Base-by-base conservation (phyloP, 2,888 invertebrate species). In the Tenodera sinensis region DNA sequence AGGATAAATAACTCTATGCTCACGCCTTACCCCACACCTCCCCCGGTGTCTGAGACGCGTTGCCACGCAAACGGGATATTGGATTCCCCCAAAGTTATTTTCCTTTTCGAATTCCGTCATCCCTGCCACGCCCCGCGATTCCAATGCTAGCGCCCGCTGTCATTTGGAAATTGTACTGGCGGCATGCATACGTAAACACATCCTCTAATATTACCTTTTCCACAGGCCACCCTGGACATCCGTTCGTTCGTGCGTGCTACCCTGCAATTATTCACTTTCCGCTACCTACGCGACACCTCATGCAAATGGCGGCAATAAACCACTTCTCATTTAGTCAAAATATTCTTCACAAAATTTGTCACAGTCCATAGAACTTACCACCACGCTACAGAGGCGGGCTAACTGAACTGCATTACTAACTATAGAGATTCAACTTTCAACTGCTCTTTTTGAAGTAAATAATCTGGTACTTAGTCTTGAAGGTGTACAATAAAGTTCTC, bases 61-160 rank as follows among this genome's bases (percentile, higher is more conserved):
- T 30, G 81, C 86, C 86, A 28, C 81, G 86, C 81, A 28, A 86
- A 81, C 86, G 81, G 71, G 86, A 86, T 86, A 86, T 86, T 86
- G 86, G 86, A 86, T 86, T 86, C 86, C 81, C 42, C 86, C 81
- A 81, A 81, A 86, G 86, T 86, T 86, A 86, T 86, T 86, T 81
- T 81, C 81, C 30, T 86, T 86, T 86, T 86, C 81, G 81, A 86
- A 86, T 86, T 86, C 86, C 86, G 20, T 25, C 34, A 84, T 84
- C 34, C 34, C 30, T 27, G 27, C 42, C 28, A 54, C 86, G 28
- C 28, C 86, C 28, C 86, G 25, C 81, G 28, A 81, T 86, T 86
- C 81, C 28, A 81, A 81, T 81, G 81, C 81, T 86, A 54, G 85
- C n/a, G 42, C 25, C 71, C 85, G 71, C n/a, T 81, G 81, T 81